Conservation (phyloP, 2,797 vertebrate species). For the Megalops cyprinoides region DNA sequence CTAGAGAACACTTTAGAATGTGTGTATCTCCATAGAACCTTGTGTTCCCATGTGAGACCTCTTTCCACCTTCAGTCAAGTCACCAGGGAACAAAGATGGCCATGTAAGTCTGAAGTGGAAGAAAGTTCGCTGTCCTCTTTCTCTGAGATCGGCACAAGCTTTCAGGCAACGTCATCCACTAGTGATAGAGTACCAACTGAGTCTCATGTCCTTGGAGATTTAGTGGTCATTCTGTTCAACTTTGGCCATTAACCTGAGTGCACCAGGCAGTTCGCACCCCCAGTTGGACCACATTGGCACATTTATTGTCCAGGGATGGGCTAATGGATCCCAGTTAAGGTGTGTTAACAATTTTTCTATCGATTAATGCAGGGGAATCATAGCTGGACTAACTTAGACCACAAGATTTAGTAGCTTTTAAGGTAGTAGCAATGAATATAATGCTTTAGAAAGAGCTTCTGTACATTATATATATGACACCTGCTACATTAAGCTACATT, state of each 20-base stretch:
- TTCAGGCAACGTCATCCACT: conserved; percentile 57
- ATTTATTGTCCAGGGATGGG: conserved; percentile 90
- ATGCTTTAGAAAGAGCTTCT: conserved; percentile 99
- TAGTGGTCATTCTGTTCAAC: conserved; percentile 81
- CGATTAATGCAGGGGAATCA: conserved; percentile 91
- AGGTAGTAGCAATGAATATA: conserved; percentile 99
- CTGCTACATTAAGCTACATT: conserved; percentile 99
- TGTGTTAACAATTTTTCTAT: conserved; percentile 99
- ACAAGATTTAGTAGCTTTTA: conserved; percentile 99
- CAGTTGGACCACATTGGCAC: conserved; percentile 75
- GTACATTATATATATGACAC: conserved; percentile 99
- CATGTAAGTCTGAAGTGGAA: neutral
- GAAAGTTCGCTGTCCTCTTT: conserved; percentile 17
- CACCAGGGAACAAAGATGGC: neutral
- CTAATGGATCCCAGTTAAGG: conserved; percentile 98
- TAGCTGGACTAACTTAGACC: conserved; percentile 89
- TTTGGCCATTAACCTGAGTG: conserved; percentile 83
- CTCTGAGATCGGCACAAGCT: conserved; percentile 55
- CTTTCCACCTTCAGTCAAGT: too few relatives aligned
- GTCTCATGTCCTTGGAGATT: conserved; percentile 77
- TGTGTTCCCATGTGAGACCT: too few relatives aligned
- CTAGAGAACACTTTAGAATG: neutral
- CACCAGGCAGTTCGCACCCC: conserved; percentile 69
- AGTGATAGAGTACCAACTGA: conserved; percentile 55
- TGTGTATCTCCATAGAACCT: too few relatives aligned